Evolutionary conservation across 2,888 invertebrate species (phyloP), one percentile per base, ranked within the genome.

Genomic region (Dynastes maya): DNA sequence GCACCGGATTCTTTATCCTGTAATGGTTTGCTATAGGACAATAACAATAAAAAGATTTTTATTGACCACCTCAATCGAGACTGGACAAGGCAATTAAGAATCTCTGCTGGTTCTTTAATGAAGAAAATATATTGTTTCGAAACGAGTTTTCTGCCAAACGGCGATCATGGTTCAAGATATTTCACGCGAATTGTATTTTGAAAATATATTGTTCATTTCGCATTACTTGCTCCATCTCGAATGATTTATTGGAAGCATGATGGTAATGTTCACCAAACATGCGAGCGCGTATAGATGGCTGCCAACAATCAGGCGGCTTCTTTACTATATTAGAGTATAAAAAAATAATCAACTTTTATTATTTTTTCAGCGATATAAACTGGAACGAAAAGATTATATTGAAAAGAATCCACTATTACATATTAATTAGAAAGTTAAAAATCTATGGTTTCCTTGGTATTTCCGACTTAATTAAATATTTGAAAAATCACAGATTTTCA

Each of bases 81-180:
- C 61, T 61, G 49, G n/a, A 29, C 58, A 61, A 58, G 40, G 72
- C 72, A 74, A 74, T 74, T 74, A 74, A 61, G 72, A 74, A 74
- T 74, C 72, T 63, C 72, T 74, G 72, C 16, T 74, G 72, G 61
- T 45, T 61, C 61, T 74, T 74, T 74, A 74, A 74, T 74, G 72
- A 74, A 61, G 61, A 61, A 74, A 58, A 74, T 74, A 74, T 61
- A 74, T 61, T 74, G 72, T 74, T 49, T 63, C 58, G 45, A 61
- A 74, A 61, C 72, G 72, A 40, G 72, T 74, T 61, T 61, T n/a
- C 45, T 74, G 63, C 72, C 61, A 74, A 74, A 74, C 40, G 61
- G 27, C 61, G 63, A 9, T 61, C 61, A 55, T 45, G 45, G 27
- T 8, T 74, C 32, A 74, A 74, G 27, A 61, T 74, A 61, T 74